These are phyloP conservation scores for Belgica antarctica DNA, from an alignment of 2,888 invertebrate genomes.

Conservation along the genomic window DNA sequence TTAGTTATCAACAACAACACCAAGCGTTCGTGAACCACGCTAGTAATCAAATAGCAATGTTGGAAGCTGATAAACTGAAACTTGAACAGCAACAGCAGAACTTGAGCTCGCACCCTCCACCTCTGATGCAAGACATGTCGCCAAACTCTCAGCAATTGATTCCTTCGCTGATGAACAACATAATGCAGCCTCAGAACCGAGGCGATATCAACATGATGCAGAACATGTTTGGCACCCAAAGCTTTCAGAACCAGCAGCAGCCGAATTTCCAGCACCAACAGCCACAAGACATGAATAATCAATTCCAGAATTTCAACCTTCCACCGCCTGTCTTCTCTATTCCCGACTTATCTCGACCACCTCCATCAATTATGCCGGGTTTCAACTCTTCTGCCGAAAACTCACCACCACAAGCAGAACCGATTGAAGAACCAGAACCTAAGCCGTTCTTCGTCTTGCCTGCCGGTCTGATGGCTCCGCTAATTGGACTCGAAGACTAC, in stretches of 20 bases:
- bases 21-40: constrained; percentile 92
- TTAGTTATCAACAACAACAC: constrained; percentile 87
- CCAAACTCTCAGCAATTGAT: constrained; percentile 43
- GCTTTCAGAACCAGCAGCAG: constrained; percentile 46
- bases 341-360: constrained; percentile 83
- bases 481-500: constrained; percentile 88
- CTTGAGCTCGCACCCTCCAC: constrained; percentile 44
- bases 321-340: constrained; percentile 63
- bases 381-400: constrained; percentile 57
- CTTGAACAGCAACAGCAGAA: constrained; percentile 55
- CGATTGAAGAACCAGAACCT: constrained; percentile 63
- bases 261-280: constrained; percentile 49
- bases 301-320: constrained; percentile 55
- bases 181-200: constrained; percentile 44
- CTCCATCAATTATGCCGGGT: too few species aligned
- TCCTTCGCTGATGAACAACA: constrained; percentile 44
- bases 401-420: neutral
- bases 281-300: constrained; percentile 51
- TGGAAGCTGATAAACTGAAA: constrained; percentile 74
- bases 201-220: constrained; percentile 44
- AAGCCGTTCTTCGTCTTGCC: constrained; percentile 96
- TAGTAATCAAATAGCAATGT: constrained; percentile 79
- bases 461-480: constrained; percentile 96
- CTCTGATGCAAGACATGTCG: constrained; percentile 43
- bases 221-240: constrained; percentile 49